Evolutionary conservation across 2,797 vertebrate genomes (phyloP).

Genomic region (Diceros bicornis): DNA sequence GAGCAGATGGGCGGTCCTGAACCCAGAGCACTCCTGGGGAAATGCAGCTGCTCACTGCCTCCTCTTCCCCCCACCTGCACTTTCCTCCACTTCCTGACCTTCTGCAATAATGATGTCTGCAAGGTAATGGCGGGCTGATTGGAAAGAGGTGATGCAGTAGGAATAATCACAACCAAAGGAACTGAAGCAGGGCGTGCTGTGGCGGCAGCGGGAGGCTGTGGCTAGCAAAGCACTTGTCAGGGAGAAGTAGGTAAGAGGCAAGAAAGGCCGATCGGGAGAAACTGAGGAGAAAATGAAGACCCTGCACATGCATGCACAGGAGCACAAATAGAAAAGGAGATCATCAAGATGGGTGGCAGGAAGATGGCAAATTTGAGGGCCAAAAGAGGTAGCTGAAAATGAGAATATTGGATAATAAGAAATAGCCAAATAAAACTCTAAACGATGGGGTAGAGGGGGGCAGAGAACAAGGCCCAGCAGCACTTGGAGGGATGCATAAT

Average conservation of each 20-base stretch:
- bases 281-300: neutral
- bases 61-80: neutral
- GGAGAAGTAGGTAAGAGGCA: neutral
- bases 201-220: neutral
- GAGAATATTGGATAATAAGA: neutral
- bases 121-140: neutral
- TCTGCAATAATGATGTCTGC: neutral
- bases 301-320: neutral
- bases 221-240: neutral
- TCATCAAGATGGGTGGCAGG: neutral
- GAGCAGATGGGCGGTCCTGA: neutral
- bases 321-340: neutral
- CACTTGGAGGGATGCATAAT: slow-evolving; percentile 19
- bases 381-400: neutral
- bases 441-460: neutral
- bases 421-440: neutral
- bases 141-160: neutral
- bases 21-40: neutral
- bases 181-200: neutral
- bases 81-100: no score
- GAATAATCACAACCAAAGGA: neutral
- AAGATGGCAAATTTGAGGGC: neutral
- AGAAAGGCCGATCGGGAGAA: neutral
- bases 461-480: neutral
- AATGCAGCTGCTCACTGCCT: neutral